Conservation (phyloP, 1,140 invertebrate species). For the Aphaenogaster rudis region DNA sequence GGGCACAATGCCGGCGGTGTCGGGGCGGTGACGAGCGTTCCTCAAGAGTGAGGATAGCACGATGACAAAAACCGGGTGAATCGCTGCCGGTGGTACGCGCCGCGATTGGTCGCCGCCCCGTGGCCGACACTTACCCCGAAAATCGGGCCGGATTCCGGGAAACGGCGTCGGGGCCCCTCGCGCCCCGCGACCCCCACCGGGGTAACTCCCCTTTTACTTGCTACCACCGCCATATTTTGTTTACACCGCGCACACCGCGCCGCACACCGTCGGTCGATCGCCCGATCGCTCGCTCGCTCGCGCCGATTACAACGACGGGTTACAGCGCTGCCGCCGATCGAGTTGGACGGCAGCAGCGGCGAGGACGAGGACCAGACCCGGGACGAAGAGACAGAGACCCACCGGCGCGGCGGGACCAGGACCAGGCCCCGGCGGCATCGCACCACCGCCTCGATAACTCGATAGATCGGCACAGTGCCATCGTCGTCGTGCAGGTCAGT, state of each 20-base stretch:
- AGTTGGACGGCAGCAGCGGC: conserved; percentile 60
- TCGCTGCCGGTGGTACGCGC: conserved; percentile 20
- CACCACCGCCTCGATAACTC: background rate
- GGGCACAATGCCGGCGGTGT: background rate
- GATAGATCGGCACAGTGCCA: conserved; percentile 9
- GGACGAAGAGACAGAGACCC: conserved; percentile 48
- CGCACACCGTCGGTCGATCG: conserved; percentile 43
- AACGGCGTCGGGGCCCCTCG: conserved; percentile 44
- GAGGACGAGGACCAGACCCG: conserved; percentile 51
- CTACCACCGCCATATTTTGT: conserved; percentile 47
- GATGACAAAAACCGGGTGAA: conserved; percentile 65
- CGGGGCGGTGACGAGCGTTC: conserved; percentile 1
- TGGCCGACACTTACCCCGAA: conserved; percentile 65
- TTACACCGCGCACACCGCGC: conserved; percentile 54
- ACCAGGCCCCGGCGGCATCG: conserved; percentile 15
- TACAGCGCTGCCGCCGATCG: conserved; percentile 59
- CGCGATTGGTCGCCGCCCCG: conserved; percentile 52
- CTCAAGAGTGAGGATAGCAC: background rate
- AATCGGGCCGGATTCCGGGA: conserved; percentile 64
- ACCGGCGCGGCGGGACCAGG: conserved; percentile 46
- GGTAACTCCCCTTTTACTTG: conserved; percentile 46
- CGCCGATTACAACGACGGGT: conserved; percentile 51
- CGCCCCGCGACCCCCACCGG: conserved; percentile 31
- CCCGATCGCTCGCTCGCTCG: conserved; percentile 45
- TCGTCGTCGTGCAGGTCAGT: conserved; percentile 56